Base-by-base conservation (phyloP, 37 sponge, comb jelly and placozoan genomes). In the Aplysina aerophoba region DNA sequence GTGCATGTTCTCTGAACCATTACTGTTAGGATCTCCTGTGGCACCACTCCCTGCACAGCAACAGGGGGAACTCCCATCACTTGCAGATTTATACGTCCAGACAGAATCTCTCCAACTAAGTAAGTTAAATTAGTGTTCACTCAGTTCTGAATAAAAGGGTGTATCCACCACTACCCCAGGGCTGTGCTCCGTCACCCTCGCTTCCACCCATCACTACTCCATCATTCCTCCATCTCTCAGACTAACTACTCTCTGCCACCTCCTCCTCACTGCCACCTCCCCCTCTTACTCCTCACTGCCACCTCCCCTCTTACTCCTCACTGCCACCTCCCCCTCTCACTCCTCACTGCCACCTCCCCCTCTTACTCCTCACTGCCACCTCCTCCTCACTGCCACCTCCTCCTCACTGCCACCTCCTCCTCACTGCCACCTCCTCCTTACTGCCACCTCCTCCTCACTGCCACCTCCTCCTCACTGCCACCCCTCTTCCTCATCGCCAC, bases 201-300 rank as follows among this genome's bases (percentile, higher is more conserved):
- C n/a, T n/a, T n/a, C n/a, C n/a, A n/a, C n/a, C n/a, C n/a, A n/a
- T n/a, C n/a, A n/a, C n/a, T n/a, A n/a, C n/a, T n/a, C n/a, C n/a
- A n/a, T n/a, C n/a, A n/a, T n/a, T n/a, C n/a, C n/a, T n/a, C n/a
- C n/a, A n/a, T n/a, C n/a, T n/a, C n/a, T n/a, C n/a, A n/a, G n/a
- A n/a, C n/a, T n/a, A n/a, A n/a, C n/a, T n/a, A n/a, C 14, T 67
- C 31, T 67, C 28, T 67, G 85, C 62, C 55, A 15, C 83, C 30
- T 30, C 20, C 31, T 15, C 22, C 67, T 62, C 39, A 64, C 15
- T 14, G 14, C 15, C 54, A 15, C 39, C 50, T 36, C 44, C 55
- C 54, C 37, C 71, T 59, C 58, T 67, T 55, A 67, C 59, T 69
- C 20, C 37, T 50, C 37, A 41, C 50, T 11, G n/a, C n/a, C 50